These are phyloP conservation scores for Holcopasites calliopsidis DNA, from an alignment of 1,140 invertebrate genomes.

Conservation along the genomic window DNA sequence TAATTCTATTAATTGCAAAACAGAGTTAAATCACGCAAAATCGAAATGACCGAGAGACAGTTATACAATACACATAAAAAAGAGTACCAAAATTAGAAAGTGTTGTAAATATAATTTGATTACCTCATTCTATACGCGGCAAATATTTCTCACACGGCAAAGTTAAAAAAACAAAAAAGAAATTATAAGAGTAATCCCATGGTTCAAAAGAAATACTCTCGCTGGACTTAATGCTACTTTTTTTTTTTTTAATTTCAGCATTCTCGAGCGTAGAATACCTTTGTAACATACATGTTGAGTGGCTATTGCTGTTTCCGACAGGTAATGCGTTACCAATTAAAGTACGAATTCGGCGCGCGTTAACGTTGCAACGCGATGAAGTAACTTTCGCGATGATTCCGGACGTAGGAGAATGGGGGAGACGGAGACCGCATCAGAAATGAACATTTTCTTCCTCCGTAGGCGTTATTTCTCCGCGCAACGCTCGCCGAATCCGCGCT, in stretches of 20 bases:
- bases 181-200: not conserved
- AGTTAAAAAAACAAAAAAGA: not conserved
- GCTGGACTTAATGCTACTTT: slow-evolving; percentile 28
- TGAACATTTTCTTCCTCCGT: not conserved
- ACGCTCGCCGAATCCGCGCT: slow-evolving; percentile 13
- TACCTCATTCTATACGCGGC: not conserved
- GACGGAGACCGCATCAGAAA: not conserved
- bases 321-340: slow-evolving; percentile 30
- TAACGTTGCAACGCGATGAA: not conserved
- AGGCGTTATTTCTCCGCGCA: not conserved
- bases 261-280: slow-evolving; percentile 37
- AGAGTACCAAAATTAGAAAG: too few relatives aligned
- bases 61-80: too few relatives aligned
- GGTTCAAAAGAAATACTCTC: slow-evolving; percentile 20
- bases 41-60: too few relatives aligned
- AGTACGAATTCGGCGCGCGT: slow-evolving; percentile 26
- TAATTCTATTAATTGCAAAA: slow-evolving; percentile 19
- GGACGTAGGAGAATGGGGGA: not conserved
- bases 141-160: not conserved
- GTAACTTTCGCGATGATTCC: not conserved
- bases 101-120: not conserved
- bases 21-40: too few relatives aligned
- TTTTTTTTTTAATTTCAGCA: slow-evolving; percentile 29
- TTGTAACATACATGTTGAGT: slow-evolving; percentile 39
- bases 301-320: slow-evolving; percentile 40